Evolutionary conservation across 2,797 vertebrate genomes (phyloP), one percentile per base, ranked within the genome.

Genomic region (Aldrovandia affinis): DNA sequence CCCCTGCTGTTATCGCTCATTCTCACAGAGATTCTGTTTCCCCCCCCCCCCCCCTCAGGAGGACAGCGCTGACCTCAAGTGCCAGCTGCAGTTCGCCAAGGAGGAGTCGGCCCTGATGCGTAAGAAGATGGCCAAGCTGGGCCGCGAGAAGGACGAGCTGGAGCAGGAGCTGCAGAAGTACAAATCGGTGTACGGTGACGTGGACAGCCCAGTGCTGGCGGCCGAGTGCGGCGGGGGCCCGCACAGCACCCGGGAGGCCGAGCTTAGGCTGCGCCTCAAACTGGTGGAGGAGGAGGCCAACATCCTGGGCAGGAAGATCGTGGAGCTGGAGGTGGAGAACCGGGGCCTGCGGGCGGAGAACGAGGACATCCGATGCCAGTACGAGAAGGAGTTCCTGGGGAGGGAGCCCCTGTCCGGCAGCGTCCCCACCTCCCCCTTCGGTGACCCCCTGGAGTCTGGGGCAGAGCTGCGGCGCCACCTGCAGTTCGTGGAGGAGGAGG

Each of bases 161-260:
- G 98, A 99, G 83, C 98, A 98, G 89, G 98, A 99, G 91, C 93
- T 99, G 61, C 97, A 99, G 89, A 99, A 98, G 88, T 99, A 99
- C 91, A 98, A 97, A 90, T 96, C 97, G 0, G 92, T 99, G 20
- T 99, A 99, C 0, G 98, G 98, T 0, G 98, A 99, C 0, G 96
- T 99, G 87, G 98, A 99, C 91, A 98, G 97, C 81, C 98, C 97
- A 2, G 93, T 98, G 28, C 95, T 97, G 2, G 92, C 96, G 0
- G 93, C 96, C 0, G 98, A 99, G 82, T 95, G 93, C 0, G 94
- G 95, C 0, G 98, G 98, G 0, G 98, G 96, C 0, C 98, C 98
- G 0, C 98, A 98, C 85, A 98, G 97, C 88, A 98, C 98, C 1
- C 94, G 98, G 33, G 95, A 96, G 87, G 95, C 95, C 0, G 95